These are phyloP conservation scores for Chlamydotis undulata DNA, from an alignment of 2,113 vertebrate genomes.

Conservation along the genomic window DNA sequence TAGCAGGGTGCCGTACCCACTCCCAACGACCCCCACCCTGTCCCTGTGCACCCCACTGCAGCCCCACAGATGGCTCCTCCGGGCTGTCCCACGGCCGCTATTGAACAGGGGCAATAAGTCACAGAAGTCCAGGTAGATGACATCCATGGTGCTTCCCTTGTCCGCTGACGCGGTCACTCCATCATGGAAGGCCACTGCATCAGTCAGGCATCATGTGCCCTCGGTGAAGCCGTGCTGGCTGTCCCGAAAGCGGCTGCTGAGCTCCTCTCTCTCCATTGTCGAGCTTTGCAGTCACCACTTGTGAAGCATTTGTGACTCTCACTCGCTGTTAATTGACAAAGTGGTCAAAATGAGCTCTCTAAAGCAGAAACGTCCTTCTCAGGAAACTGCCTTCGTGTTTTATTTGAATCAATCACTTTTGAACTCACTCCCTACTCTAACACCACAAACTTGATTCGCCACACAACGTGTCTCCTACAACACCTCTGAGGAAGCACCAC, in stretches of 20 bases:
- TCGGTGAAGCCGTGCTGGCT: neutral
- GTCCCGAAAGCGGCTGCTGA: neutral
- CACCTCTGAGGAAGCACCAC: neutral
- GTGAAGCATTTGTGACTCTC: neutral
- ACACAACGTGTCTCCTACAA: neutral
- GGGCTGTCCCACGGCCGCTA: too few relatives aligned
- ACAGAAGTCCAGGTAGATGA: neutral
- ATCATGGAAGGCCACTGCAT: too few relatives aligned
- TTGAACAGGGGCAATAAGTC: too few relatives aligned
- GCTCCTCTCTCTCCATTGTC: neutral
- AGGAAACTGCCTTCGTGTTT: neutral
- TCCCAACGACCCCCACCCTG: too few relatives aligned
- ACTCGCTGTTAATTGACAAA: neutral
- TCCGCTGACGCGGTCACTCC: neutral
- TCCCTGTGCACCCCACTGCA: neutral
- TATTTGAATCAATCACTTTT: neutral
- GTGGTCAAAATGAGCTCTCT: neutral
- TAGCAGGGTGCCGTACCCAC: too few relatives aligned
- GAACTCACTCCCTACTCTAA: neutral
- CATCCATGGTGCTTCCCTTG: neutral
- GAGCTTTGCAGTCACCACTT: neutral
- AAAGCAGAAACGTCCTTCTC: neutral
- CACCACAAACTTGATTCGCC: neutral
- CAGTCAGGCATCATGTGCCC: fast-evolving
- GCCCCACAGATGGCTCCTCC: neutral